phyloP scores from a whole-genome alignment of 2,797 vertebrate genomes.

The Capromys pilorides region DNA sequence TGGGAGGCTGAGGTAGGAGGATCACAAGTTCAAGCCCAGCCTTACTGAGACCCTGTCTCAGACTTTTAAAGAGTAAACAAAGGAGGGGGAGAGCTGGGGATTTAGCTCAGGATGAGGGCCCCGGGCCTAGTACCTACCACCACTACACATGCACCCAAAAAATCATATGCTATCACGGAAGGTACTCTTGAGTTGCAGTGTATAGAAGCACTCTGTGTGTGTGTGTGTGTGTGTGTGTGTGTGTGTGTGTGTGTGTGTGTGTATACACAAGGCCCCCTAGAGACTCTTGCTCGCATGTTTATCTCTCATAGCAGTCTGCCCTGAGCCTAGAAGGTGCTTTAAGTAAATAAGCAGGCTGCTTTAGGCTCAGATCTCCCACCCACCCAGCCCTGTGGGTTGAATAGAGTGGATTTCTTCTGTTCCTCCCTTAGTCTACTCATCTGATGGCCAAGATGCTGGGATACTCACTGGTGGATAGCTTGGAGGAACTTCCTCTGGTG shows the following conservation, averaged over 20 bases:
- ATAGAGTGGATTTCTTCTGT: not conserved
- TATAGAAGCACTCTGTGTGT: rapidly evolving
- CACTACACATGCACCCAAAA: not conserved
- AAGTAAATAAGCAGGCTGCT: not conserved
- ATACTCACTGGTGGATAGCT: conserved; percentile 90
- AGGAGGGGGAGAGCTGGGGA: not conserved
- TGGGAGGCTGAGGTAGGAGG: not conserved
- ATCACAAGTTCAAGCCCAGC: not conserved
- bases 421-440: rapidly evolving
- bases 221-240: not conserved
- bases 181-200: not conserved
- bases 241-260: not conserved
- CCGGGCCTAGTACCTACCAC: not conserved
- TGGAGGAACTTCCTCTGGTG: conserved; percentile 90
- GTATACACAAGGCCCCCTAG: not conserved
- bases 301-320: not conserved
- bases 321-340: not conserved
- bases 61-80: not conserved
- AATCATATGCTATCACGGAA: not conserved
- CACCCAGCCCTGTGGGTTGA: no score
- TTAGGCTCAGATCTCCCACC: no score
- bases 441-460: rapidly evolving
- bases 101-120: not conserved
- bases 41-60: not conserved
- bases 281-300: not conserved